Evolutionary conservation across 2,113 vertebrate species (phyloP).

Genomic region (Peromyscus maniculatus): DNA sequence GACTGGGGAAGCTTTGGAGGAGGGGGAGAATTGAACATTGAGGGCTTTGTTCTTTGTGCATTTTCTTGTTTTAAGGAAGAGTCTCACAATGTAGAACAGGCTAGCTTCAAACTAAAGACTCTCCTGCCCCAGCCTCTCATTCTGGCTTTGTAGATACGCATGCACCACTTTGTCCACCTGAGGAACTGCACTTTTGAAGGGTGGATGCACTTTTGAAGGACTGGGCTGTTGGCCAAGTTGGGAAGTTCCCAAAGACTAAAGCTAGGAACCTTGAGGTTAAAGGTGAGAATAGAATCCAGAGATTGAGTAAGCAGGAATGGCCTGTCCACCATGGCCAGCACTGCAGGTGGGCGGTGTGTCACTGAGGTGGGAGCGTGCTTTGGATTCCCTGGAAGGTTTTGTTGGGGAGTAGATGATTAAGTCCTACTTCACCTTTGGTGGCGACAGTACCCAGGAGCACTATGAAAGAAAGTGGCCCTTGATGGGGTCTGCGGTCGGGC

Average conservation of each 20-base stretch:
- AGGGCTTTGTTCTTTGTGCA: background rate
- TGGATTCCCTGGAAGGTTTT: background rate
- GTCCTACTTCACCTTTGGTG: background rate
- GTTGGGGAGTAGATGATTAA: background rate
- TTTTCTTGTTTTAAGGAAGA: background rate
- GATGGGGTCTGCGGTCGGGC: background rate
- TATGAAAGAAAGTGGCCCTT: background rate
- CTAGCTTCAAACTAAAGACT: background rate
- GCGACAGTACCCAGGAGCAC: background rate
- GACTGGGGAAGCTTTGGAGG: background rate
- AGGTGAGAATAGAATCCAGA: background rate
- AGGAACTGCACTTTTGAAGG: background rate
- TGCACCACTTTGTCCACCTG: background rate
- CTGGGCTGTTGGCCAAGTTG: background rate
- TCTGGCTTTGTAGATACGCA: background rate
- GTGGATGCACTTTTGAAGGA: background rate
- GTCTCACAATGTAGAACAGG: background rate
- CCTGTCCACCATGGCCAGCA: rapidly evolving
- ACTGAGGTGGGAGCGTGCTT: background rate
- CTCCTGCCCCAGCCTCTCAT: background rate
- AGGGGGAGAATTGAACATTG: background rate
- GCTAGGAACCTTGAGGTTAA: background rate
- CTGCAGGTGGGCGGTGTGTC: too few relatives aligned
- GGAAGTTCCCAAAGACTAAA: background rate
- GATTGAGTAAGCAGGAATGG: too few relatives aligned